Percentiles rank a stretch among this genome's conserved stretches.
Conservation (phyloP, 2,888 invertebrate genomes). For the Megalurothrips usitatus region DNA sequence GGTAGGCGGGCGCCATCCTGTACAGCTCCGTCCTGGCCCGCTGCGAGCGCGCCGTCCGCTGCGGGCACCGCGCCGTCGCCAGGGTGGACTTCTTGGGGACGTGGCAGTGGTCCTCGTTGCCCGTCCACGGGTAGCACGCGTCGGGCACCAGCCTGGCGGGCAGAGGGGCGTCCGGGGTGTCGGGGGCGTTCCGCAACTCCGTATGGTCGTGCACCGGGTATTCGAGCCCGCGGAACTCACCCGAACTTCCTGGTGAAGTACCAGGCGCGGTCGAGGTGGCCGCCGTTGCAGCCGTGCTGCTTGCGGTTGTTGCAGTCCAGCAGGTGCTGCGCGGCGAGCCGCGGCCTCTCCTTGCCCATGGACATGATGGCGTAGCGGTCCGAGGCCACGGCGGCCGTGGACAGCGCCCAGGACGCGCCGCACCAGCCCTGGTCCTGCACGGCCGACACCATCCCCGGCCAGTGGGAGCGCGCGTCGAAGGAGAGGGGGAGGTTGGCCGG, state of each 20-base stretch:
- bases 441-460: constrained; percentile 70
- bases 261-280: constrained; percentile 89
- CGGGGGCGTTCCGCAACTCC: no score
- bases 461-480: constrained; percentile 73
- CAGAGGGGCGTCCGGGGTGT: constrained; percentile 17
- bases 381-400: constrained; percentile 74
- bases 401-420: constrained; percentile 90
- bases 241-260: constrained; percentile 71
- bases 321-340: constrained; percentile 78
- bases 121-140: constrained; percentile 77
- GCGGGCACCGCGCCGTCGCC: constrained; percentile 38
- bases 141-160: constrained; percentile 72
- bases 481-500: constrained; percentile 57
- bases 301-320: constrained; percentile 76
- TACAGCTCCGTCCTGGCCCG: constrained; percentile 49
- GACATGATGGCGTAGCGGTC: constrained; percentile 61
- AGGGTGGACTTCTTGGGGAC: constrained; percentile 50
- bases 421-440: constrained; percentile 58
- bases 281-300: constrained; percentile 80
- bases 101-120: constrained; percentile 58
- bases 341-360: constrained; percentile 62
- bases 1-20: constrained; percentile 71
- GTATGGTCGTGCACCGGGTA: no score
- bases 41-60: constrained; percentile 28
- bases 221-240: constrained; percentile 42